Evolutionary conservation across 2,888 invertebrate species (phyloP).

Genomic region (Chymomyza fuscimana): DNA sequence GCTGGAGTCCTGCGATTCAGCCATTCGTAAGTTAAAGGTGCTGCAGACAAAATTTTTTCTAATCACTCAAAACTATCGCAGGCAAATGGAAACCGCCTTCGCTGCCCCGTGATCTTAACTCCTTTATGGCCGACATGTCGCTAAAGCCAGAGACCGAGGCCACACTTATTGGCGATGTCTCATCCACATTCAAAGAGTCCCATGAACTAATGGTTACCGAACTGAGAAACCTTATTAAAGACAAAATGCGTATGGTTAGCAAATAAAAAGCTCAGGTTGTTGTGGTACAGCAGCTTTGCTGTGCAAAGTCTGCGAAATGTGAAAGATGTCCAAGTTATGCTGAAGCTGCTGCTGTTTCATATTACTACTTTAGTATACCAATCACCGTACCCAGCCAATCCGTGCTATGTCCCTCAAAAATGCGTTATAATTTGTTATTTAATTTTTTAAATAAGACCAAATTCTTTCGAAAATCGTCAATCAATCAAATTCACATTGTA

Average conservation of each 20-base stretch:
- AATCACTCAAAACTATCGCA: conserved; percentile 34
- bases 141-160: conserved; percentile 78
- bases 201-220: conserved; percentile 77
- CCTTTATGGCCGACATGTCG: conserved; percentile 79
- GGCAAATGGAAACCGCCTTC: conserved; percentile 76
- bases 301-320: conserved; percentile 48
- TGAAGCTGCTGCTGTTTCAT: neutral
- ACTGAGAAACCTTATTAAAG: conserved; percentile 77
- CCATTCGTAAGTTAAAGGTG: conserved; percentile 68
- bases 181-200: conserved; percentile 77
- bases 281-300: conserved; percentile 43
- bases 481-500: conserved; percentile 27
- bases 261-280: conserved; percentile 56
- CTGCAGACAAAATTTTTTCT: neutral
- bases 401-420: neutral
- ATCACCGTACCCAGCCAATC: neutral
- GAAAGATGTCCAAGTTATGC: neutral
- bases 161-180: conserved; percentile 76
- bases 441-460: conserved; percentile 54
- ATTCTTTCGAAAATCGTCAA: neutral
- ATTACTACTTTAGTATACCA: neutral
- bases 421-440: conserved; percentile 62
- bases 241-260: conserved; percentile 79
- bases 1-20: conserved; percentile 75
- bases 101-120: conserved; percentile 74